Evolutionary conservation across 2,888 invertebrate genomes (phyloP), one percentile per base, ranked within the genome.

Genomic region (Lepidochrysops patricia): DNA sequence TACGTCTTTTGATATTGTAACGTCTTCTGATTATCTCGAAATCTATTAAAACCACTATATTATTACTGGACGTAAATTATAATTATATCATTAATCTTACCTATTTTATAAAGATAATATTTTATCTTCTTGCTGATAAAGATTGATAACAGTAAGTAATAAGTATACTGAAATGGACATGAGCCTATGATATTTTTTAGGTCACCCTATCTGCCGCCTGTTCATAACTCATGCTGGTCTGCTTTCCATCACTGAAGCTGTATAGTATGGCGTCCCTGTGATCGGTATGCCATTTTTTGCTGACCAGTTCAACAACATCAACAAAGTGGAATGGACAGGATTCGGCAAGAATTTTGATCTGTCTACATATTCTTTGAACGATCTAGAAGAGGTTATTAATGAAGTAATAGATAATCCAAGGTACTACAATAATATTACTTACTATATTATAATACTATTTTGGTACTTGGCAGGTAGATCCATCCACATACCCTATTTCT

Each of bases 141-240:
- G n/a, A n/a, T n/a, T n/a, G n/a, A n/a, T 12, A 2, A 25, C 2
- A 25, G 25, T 23, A 23, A 49, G 0, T 15, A 25, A 25, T 23
- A 49, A 12, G 23, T 49, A 2, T 6, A 23, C 7, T 29, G 29
- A 29, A 29, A 9, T 7, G 9, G 9, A 29, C 29, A 1, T 7
- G 7, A 1, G 9, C 29, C 9, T 29, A 5, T 29, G 6, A 19
- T 29, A 29, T 29, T 43, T 69, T 73, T 1, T 69, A 82, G 82
- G 74, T 23, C 82, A 82, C 58, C 71, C 71, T 0, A 82, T 81
- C 23, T 68, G 72, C 50, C 9, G 72, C 0, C 64, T 82, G 0
- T 82, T 82, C 52, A 71, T 82, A 23, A 74, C 79, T 0, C 82
- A 82, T 61, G 82, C 80, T 3, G 82, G 82, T 9, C 64, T 75